phyloP scores from a whole-genome alignment of 64 coral and sea anemone species.

The Catalaphyllia jardinei region DNA sequence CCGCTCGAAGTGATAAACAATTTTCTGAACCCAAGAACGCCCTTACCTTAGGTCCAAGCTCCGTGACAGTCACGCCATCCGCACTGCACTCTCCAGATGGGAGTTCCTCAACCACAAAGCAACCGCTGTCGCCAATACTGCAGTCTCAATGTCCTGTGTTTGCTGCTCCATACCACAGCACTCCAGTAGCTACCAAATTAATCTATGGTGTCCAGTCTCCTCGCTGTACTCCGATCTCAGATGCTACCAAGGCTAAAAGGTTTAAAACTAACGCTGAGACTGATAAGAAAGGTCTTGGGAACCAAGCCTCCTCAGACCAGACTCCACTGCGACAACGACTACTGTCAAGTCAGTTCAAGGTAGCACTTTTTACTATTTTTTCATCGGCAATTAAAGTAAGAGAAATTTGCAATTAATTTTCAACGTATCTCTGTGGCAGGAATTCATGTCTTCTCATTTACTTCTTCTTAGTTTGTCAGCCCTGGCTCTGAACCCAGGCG shows the following conservation, averaged over 20 bases:
- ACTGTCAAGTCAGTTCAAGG: conserved; percentile 82
- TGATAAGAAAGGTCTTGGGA: background rate
- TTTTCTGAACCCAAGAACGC: background rate
- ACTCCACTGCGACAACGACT: conserved; percentile 53
- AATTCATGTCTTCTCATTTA: background rate
- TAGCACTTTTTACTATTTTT: conserved; percentile 2
- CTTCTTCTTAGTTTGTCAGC: conserved; percentile 40
- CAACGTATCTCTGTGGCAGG: no score
- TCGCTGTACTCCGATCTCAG: conserved; percentile 50
- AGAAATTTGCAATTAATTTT: background rate
- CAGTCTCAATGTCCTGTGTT: conserved; percentile 6
- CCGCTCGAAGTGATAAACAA: background rate
- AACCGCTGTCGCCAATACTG: background rate
- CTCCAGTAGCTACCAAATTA: conserved; percentile 24
- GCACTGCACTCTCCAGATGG: background rate
- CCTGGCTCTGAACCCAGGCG: conserved; percentile 43
- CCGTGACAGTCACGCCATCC: conserved; percentile 1
- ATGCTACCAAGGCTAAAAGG: background rate
- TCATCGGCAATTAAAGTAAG: background rate
- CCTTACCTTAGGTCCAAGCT: background rate
- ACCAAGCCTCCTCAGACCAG: background rate
- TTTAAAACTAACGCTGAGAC: background rate
- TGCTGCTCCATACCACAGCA: conserved; percentile 17
- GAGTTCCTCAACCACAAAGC: background rate
- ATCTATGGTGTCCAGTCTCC: conserved; percentile 29